phyloP scores from a whole-genome alignment of 2,113 vertebrate species.

The Amblyopsis rosae region DNA sequence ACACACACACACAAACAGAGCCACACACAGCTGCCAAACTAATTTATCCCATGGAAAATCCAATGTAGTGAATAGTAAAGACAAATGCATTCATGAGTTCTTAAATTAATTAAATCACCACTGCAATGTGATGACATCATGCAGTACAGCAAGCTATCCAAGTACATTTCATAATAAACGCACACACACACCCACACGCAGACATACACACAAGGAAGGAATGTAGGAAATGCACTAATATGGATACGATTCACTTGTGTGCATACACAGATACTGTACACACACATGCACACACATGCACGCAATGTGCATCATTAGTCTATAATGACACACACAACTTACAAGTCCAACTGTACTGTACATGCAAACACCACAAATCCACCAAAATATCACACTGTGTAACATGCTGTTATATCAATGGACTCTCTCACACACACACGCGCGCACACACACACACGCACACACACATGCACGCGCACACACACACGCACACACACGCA shows the following conservation, averaged over 20 bases:
- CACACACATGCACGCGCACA: constrained; percentile 14
- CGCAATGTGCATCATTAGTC: too few relatives aligned
- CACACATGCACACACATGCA: too few relatives aligned
- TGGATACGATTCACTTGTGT: too few relatives aligned
- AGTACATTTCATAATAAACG: too few relatives aligned
- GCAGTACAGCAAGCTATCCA: too few relatives aligned
- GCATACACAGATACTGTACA: too few relatives aligned
- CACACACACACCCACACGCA: too few relatives aligned
- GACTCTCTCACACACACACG: neutral
- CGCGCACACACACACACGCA: constrained; percentile 8
- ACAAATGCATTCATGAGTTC: neutral
- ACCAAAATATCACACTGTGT: constrained; percentile 6
- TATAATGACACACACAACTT: neutral
- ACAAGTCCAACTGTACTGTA: neutral
- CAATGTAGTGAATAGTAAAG: neutral
- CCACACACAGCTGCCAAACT: neutral
- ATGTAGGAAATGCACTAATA: too few relatives aligned
- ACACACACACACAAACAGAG: neutral
- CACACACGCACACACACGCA: constrained; percentile 16
- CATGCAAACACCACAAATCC: neutral
- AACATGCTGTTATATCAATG: constrained; percentile 44
- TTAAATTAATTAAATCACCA: neutral
- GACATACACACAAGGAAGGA: too few relatives aligned
- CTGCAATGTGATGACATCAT: too few relatives aligned
- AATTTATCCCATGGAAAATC: neutral